Evolutionary conservation across 2,888 invertebrate species (phyloP), one percentile per base, ranked within the genome.

Genomic region (Cryptus viduatorius): DNA sequence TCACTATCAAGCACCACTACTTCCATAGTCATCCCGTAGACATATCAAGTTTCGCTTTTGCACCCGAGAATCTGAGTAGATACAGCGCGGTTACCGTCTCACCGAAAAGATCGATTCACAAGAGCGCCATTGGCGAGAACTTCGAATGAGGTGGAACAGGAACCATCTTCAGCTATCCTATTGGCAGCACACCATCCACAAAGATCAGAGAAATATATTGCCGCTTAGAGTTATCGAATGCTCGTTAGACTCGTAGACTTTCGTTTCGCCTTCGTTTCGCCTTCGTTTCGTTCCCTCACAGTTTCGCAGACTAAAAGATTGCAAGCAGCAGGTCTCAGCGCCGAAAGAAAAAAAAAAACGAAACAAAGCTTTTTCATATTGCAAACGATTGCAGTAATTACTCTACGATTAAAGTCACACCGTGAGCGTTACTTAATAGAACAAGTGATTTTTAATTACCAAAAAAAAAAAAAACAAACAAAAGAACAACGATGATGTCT

Each of bases 1-100:
- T 77, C 83, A 73, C 53, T 37, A 44, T 61, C 76, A 42, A 37
- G 8, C 68, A 61, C 24, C 19, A 19, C 24, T 44, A 44, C 67
- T 12, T 16, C 42, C 44, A 37, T 61, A 29, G 24, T 19, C 37
- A 44, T 61, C 24, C 31, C 56, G 44, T 59, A 72, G 44, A 59
- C 19, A 64, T 82, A 78, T 82, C 65, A 42, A 44, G 59, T 83
- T 76, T 79, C 76, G 16, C 73, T 24, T 79, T 42, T 71, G 56
- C 71, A 64, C 65, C 46, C 37, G 16, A 14, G 12, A 68, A 78
- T 44, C 24, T 69, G 10, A 42, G 71, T 14, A 65, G 50, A 44
- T 19, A 53, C 5, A 44, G n/a, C 50, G 56, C 10, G 42, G 44
- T 42, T 8, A 24, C 10, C 7, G 16, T 42, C 65, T 37, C 56